phyloP scores from a whole-genome alignment of 1,140 invertebrate genomes.

The Lepidostoma basale region DNA sequence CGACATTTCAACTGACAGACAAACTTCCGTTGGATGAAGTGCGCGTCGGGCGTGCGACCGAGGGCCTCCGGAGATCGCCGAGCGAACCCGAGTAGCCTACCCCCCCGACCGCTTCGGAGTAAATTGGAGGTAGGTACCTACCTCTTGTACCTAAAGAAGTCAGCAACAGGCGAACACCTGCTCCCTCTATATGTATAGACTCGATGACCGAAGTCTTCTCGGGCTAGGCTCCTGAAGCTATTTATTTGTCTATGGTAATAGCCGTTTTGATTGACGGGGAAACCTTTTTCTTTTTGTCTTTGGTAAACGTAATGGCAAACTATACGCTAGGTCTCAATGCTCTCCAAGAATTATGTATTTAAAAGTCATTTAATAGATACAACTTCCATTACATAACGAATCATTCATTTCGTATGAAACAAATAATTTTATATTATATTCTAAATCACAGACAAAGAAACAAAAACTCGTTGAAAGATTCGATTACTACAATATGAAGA shows the following conservation, averaged over 20 bases:
- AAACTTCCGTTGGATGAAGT: slow-evolving; percentile 52
- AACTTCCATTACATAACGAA: too few relatives aligned
- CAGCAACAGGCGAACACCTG: slow-evolving; percentile 49
- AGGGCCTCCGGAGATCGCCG: slow-evolving; percentile 47
- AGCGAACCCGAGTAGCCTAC: slow-evolving; percentile 40
- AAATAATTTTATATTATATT: too few relatives aligned
- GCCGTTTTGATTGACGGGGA: background rate
- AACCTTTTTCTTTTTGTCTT: too few relatives aligned
- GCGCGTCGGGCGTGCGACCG: slow-evolving; percentile 31
- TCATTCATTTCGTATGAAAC: too few relatives aligned
- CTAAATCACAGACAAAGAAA: too few relatives aligned
- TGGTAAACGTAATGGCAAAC: too few relatives aligned
- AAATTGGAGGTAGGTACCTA: slow-evolving; percentile 8
- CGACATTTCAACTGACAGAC: slow-evolving; percentile 51
- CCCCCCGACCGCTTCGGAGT: background rate
- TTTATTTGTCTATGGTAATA: background rate
- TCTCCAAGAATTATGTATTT: too few relatives aligned
- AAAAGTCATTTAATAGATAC: too few relatives aligned
- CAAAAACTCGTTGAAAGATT: too few relatives aligned
- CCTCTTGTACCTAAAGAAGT: slow-evolving; percentile 48
- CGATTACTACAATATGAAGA: too few relatives aligned
- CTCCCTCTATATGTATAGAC: background rate
- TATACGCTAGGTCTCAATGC: too few relatives aligned
- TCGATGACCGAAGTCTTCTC: slow-evolving; percentile 51
- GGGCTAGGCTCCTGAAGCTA: slow-evolving; percentile 17